Conservation (phyloP, 2,888 invertebrate species). For the Hydriomena furcata region DNA sequence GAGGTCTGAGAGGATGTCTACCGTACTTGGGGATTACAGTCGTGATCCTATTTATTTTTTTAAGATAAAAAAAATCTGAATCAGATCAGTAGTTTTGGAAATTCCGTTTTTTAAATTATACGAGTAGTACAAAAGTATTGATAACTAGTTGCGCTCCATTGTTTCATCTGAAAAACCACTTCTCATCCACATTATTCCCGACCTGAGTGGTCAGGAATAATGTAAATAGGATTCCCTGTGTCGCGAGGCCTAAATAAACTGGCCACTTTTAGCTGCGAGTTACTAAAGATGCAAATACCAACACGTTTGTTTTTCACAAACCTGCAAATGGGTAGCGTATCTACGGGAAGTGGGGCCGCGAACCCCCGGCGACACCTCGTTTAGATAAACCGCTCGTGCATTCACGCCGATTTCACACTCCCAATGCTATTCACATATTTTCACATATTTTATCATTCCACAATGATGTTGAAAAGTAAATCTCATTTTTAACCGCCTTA, state of each 20-base stretch:
- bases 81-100: too few relatives aligned
- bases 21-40: too few relatives aligned
- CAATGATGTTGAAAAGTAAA: conserved; percentile 6
- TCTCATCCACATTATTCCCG: too few relatives aligned
- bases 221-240: too few relatives aligned
- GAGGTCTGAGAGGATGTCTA: too few relatives aligned
- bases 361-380: conserved; percentile 32
- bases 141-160: too few relatives aligned
- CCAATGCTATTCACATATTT: conserved; percentile 33
- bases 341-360: conserved; percentile 26
- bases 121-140: too few relatives aligned
- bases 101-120: too few relatives aligned
- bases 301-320: conserved; percentile 29
- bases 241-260: conserved; percentile 8
- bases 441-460: conserved; percentile 1
- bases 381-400: conserved; percentile 35
- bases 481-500: conserved; percentile 13
- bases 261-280: conserved; percentile 4
- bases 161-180: too few relatives aligned
- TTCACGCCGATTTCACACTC: conserved; percentile 32
- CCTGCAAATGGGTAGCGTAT: conserved; percentile 24
- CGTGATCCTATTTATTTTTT: too few relatives aligned
- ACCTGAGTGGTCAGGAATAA: too few relatives aligned
- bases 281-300: conserved; percentile 23
- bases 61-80: too few relatives aligned